Conservation (phyloP, 2,888 invertebrate genomes). For the Cylindroiulus punctatus region DNA sequence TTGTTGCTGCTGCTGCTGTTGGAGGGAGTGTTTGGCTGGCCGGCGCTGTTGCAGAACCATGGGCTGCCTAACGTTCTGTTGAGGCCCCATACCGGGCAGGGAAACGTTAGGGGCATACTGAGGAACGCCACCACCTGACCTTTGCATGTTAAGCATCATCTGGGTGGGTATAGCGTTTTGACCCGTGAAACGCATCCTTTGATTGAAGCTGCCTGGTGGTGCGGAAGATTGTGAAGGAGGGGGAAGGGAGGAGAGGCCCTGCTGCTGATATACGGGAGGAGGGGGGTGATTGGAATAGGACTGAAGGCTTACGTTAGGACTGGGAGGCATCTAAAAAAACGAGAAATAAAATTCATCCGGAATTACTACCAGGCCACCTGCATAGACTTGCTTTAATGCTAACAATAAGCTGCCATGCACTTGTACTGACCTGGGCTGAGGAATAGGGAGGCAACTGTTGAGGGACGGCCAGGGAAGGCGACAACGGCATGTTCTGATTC, state of each 20-base stretch:
- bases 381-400: not conserved
- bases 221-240: constrained; percentile 62
- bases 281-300: constrained; percentile 49
- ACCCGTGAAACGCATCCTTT: constrained; percentile 58
- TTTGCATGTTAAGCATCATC: constrained; percentile 58
- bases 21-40: constrained; percentile 58
- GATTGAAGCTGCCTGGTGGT: constrained; percentile 62
- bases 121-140: constrained; percentile 59
- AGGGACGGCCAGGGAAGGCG: constrained; percentile 56
- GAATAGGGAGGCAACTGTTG: constrained; percentile 56
- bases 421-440: constrained; percentile 47
- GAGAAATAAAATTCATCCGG: not conserved
- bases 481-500: constrained; percentile 62
- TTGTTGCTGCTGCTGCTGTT: constrained; percentile 57
- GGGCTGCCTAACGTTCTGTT: constrained; percentile 46
- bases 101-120: constrained; percentile 52
- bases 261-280: constrained; percentile 57
- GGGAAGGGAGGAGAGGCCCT: not conserved
- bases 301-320: constrained; percentile 5
- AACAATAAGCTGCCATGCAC: not conserved
- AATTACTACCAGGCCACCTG: not conserved
- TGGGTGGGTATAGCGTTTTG: constrained; percentile 57
- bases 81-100: not conserved
- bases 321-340: constrained; percentile 48
- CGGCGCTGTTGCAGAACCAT: constrained; percentile 62